Conservation (phyloP, 2,797 vertebrate species). For the Aratinga solstitialis region DNA sequence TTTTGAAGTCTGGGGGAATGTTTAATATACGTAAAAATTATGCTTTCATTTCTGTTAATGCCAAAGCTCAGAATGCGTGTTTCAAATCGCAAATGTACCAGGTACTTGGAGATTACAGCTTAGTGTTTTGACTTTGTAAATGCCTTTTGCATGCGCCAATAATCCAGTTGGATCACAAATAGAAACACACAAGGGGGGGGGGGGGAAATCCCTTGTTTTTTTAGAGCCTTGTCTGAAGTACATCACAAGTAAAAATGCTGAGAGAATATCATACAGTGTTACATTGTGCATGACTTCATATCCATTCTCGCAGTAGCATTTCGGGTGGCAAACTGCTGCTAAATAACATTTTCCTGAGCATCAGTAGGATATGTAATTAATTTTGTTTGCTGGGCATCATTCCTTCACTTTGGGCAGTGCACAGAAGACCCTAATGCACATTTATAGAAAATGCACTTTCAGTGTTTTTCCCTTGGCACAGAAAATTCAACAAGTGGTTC, state of each 20-base stretch:
- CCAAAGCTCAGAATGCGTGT: conserved; percentile 8
- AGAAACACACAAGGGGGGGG: background rate
- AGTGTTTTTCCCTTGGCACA: conserved; percentile 44
- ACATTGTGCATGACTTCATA: background rate
- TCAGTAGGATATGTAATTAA: background rate
- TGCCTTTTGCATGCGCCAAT: background rate
- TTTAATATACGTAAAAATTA: background rate
- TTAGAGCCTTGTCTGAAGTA: background rate
- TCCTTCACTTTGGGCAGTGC: background rate
- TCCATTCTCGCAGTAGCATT: background rate
- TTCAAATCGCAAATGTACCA: background rate
- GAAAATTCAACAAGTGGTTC: conserved; percentile 24
- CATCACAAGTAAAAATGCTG: background rate
- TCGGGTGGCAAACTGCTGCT: background rate
- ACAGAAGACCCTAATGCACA: background rate
- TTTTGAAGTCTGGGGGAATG: conserved; percentile 5
- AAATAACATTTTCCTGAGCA: background rate
- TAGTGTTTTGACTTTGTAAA: conserved; percentile 26
- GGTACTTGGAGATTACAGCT: conserved; percentile 2
- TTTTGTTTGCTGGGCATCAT: background rate
- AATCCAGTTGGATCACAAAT: background rate
- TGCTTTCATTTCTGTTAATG: conserved; percentile 23
- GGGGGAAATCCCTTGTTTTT: background rate
- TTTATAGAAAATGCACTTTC: conserved; percentile 13
- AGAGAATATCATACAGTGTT: background rate